These are phyloP conservation scores for Tortrix viridana DNA, from an alignment of 2,888 invertebrate genomes.

Conservation along the genomic window DNA sequence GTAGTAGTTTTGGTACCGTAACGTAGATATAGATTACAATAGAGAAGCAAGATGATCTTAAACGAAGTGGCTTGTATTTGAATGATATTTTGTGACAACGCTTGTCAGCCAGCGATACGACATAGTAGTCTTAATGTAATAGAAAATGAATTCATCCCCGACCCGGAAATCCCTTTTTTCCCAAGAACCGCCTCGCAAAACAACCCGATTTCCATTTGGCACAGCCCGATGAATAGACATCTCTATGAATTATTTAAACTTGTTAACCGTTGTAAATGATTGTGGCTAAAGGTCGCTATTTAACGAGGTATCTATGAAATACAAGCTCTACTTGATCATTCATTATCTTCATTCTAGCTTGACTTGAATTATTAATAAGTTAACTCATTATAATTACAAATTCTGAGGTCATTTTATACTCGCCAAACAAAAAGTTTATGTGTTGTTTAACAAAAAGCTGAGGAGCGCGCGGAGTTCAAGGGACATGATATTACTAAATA, in stretches of 20 bases:
- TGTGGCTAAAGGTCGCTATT: conserved; percentile 7
- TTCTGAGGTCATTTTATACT: too few relatives aligned
- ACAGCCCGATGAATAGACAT: conserved; percentile 30
- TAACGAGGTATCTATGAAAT: conserved; percentile 8
- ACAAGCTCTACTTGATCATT: too few relatives aligned
- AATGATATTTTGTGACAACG: neutral
- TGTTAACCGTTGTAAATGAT: neutral
- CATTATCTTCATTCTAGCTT: too few relatives aligned
- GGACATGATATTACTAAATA: too few relatives aligned
- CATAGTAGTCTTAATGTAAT: neutral
- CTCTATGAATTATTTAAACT: conserved; percentile 36
- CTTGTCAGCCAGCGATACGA: conserved; percentile 1
- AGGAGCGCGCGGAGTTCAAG: too few relatives aligned
- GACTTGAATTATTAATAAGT: too few relatives aligned
- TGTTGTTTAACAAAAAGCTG: too few relatives aligned
- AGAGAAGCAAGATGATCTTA: too few relatives aligned
- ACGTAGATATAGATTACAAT: too few relatives aligned
- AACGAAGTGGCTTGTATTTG: neutral
- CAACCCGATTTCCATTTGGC: conserved; percentile 35
- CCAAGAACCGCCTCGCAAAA: conserved; percentile 15
- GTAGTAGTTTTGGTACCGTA: too few relatives aligned
- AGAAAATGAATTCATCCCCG: conserved; percentile 18
- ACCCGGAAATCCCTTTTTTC: conserved; percentile 10
- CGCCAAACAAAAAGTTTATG: too few relatives aligned
- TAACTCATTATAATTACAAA: too few relatives aligned